Conservation (phyloP, 2,797 vertebrate genomes). For the Sorex maritimensis region DNA sequence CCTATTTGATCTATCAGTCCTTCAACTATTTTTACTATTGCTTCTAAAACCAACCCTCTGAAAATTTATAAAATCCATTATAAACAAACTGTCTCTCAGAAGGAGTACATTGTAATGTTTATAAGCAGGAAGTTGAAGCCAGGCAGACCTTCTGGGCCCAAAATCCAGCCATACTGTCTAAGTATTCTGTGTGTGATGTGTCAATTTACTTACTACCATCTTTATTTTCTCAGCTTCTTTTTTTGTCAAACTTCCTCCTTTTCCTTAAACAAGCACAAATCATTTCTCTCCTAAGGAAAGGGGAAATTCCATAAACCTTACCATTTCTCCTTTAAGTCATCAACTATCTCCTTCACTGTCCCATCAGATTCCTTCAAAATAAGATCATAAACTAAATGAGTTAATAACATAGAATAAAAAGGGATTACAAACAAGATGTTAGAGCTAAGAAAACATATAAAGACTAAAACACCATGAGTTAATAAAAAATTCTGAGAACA, state of each 20-base stretch:
- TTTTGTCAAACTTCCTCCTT: conserved; percentile 4
- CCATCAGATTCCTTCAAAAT: conserved; percentile 44
- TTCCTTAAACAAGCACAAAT: conserved; percentile 49
- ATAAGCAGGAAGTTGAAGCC: neutral
- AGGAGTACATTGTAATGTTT: conserved; percentile 25
- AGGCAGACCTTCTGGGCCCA: neutral
- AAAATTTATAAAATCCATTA: conserved; percentile 43
- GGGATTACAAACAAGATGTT: neutral
- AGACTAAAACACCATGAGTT: neutral
- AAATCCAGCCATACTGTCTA: neutral
- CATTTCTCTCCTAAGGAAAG: conserved; percentile 32
- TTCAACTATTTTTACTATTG: conserved; percentile 5
- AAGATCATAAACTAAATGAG: conserved; percentile 6
- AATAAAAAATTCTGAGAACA: conserved; percentile 8
- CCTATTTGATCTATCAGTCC: conserved; percentile 5
- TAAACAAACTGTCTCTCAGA: conserved; percentile 9
- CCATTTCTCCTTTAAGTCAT: conserved; percentile 13
- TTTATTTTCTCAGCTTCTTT: neutral
- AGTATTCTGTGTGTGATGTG: neutral
- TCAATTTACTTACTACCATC: neutral
- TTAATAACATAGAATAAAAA: conserved; percentile 7
- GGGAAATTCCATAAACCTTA: conserved; percentile 36
- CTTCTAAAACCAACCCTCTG: neutral
- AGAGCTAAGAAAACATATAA: conserved; percentile 33
- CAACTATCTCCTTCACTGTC: neutral